Conservation (phyloP, 2,113 vertebrate species). For the Esox niger region DNA sequence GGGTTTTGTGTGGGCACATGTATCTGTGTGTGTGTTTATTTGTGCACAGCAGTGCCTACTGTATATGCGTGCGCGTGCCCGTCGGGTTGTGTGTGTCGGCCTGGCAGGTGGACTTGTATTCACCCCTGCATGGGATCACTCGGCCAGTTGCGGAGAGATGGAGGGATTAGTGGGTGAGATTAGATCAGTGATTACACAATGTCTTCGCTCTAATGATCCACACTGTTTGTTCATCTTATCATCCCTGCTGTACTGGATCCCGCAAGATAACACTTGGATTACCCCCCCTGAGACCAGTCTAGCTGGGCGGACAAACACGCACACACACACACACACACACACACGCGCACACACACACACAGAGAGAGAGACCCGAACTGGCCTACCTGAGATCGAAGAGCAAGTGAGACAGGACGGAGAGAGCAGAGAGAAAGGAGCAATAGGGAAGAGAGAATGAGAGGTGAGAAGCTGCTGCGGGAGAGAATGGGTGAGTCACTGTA, state of each 20-base stretch:
- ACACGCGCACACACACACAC: not conserved
- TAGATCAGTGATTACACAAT: constrained; percentile 78
- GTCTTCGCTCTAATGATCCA: constrained; percentile 80
- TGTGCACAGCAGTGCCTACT: too few relatives aligned
- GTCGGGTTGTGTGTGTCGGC: constrained; percentile 35
- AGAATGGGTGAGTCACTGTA: constrained; percentile 14
- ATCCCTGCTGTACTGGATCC: constrained; percentile 68
- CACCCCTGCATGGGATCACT: constrained; percentile 41
- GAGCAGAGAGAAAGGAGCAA: not conserved
- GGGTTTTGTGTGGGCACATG: not conserved
- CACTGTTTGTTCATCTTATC: constrained; percentile 82
- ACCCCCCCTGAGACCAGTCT: constrained; percentile 22
- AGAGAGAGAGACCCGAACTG: not conserved
- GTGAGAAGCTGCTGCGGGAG: not conserved
- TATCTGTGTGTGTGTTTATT: not conserved
- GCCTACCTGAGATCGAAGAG: too few relatives aligned
- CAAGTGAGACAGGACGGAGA: constrained; percentile 22
- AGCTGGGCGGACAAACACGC: not conserved
- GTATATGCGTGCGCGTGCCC: constrained; percentile 19
- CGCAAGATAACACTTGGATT: constrained; percentile 66
- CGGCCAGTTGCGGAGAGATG: constrained; percentile 66
- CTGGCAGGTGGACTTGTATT: constrained; percentile 45
- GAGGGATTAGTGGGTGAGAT: constrained; percentile 75
- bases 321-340: constrained; percentile 18
- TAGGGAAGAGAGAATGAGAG: constrained; percentile 3